A percentile compares a stretch with the other conserved stretches of the same genome.
Conservation (phyloP, 2,797 vertebrate species). For the Peromyscus aztecus region DNA sequence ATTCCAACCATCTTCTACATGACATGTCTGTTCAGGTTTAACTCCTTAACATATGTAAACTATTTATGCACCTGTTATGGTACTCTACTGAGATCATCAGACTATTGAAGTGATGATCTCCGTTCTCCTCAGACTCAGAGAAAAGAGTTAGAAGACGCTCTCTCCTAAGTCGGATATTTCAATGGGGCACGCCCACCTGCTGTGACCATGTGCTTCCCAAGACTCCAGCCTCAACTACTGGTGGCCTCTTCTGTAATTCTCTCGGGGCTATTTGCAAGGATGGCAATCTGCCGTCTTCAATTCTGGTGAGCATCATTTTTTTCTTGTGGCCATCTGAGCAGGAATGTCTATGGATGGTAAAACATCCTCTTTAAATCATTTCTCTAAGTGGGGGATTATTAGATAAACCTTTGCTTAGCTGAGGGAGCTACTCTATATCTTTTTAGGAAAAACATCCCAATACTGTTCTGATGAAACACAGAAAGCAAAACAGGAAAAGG, state of each 20-base stretch:
- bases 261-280: neutral
- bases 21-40: neutral
- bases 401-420: neutral
- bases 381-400: neutral
- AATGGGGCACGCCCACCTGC: fast-evolving
- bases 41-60: neutral
- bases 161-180: neutral
- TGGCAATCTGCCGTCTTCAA: neutral
- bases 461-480: neutral
- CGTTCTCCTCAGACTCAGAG: neutral
- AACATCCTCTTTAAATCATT: too few species aligned
- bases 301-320: neutral
- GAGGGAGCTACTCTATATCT: neutral
- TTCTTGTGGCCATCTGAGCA: neutral
- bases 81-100: neutral
- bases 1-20: neutral
- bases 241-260: neutral
- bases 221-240: neutral
- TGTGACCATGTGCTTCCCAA: too few species aligned
- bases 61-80: neutral
- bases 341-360: neutral
- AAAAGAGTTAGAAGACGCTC: neutral
- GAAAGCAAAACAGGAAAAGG: neutral
- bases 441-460: neutral
- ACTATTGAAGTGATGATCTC: neutral